Percentiles rank a stretch among this genome's conserved stretches.
Conservation (phyloP, 2,888 invertebrate species). For the Morpho helenor region DNA sequence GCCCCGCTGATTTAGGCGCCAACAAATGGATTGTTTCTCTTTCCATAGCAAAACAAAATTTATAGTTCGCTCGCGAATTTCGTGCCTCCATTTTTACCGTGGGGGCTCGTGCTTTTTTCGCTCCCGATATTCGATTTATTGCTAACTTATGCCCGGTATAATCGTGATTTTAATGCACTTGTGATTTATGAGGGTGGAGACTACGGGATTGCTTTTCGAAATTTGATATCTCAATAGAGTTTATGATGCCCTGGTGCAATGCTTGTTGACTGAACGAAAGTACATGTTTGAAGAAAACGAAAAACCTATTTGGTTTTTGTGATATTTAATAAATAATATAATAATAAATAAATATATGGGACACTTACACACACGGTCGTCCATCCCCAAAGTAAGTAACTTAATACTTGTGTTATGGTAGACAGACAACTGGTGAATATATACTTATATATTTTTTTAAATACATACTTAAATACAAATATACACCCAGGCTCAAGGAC, state of each 20-base stretch:
- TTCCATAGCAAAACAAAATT: constrained; percentile 41
- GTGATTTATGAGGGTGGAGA: constrained; percentile 65
- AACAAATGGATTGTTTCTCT: constrained; percentile 70
- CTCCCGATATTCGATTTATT: constrained; percentile 68
- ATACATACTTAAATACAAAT: too few species aligned
- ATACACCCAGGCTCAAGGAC: too few species aligned
- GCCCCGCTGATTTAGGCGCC: constrained; percentile 60
- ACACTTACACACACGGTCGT: too few species aligned
- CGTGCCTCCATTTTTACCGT: constrained; percentile 33
- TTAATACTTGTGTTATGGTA: too few species aligned
- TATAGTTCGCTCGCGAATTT: constrained; percentile 48
- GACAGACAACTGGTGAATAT: too few species aligned
- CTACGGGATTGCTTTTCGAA: constrained; percentile 67
- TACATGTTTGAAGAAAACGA: too few species aligned
- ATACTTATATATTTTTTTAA: too few species aligned
- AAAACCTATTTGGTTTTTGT: too few species aligned
- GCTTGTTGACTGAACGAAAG: constrained; percentile 9
- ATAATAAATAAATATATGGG: too few species aligned
- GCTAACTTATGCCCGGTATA: constrained; percentile 72
- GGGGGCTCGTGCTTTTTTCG: constrained; percentile 41
- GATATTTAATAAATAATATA: too few species aligned
- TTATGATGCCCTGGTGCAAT: constrained; percentile 62
- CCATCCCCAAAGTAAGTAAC: too few species aligned
- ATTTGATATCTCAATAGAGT: constrained; percentile 74
- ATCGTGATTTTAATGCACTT: constrained; percentile 74